Percentiles rank a stretch among this genome's conserved stretches.
Evolutionary conservation across 1,140 invertebrate species (phyloP).

Genomic region (Bombus superbus): DNA sequence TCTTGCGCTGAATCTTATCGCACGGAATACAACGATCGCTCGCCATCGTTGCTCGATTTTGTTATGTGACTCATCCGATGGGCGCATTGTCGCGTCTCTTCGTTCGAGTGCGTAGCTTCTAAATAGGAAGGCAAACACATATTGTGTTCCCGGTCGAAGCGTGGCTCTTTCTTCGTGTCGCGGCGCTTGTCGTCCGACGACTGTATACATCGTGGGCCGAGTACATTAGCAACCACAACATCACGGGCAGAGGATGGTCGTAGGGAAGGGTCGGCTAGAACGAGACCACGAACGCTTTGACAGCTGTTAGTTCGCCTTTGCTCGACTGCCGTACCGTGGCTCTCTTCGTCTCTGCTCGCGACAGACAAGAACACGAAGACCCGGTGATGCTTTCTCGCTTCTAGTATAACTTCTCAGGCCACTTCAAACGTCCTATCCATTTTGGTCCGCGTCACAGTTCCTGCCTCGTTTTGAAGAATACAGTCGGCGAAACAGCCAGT

Average conservation of each 20-base stretch:
- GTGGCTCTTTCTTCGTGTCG: constrained; percentile 59
- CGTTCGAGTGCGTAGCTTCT: constrained; percentile 40
- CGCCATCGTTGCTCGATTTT: background rate
- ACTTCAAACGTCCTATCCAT: constrained; percentile 68
- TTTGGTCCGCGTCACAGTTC: constrained; percentile 49
- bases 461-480: constrained; percentile 45
- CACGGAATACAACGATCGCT: background rate
- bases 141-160: constrained; percentile 48
- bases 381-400: constrained; percentile 53
- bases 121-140: constrained; percentile 61
- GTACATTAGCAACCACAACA: constrained; percentile 71
- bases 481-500: constrained; percentile 26
- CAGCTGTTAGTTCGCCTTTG: constrained; percentile 67
- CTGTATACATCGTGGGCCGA: constrained; percentile 45
- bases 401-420: constrained; percentile 58
- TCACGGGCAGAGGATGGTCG: background rate
- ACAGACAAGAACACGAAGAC: constrained; percentile 57
- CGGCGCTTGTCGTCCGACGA: constrained; percentile 43
- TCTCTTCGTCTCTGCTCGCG: background rate
- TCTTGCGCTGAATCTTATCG: background rate
- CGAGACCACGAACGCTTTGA: constrained; percentile 67
- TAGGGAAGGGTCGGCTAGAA: constrained; percentile 42
- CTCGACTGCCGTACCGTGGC: constrained; percentile 31
- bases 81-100: background rate
- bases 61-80: constrained; percentile 19